phyloP scores from a whole-genome alignment of 2,113 vertebrate species.

The Acanthisitta chloris region DNA sequence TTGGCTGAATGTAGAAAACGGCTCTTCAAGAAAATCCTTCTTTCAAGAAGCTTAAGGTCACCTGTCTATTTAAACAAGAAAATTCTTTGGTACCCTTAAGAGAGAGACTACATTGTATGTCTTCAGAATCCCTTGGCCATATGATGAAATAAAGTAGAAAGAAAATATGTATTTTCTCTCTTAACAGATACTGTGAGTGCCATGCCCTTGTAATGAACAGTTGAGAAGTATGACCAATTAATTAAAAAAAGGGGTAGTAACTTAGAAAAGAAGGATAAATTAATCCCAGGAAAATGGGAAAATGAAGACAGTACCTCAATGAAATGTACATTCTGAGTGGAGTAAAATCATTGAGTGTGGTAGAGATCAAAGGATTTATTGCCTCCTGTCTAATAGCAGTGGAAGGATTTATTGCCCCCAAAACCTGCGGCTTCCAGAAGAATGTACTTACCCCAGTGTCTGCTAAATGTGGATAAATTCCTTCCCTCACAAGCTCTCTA shows the following conservation, averaged over 20 bases:
- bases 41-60: neutral
- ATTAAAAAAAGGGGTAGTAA: neutral
- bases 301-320: conserved; percentile 23
- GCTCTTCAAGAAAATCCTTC: neutral
- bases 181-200: neutral
- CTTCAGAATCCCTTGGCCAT: neutral
- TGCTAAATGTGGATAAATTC: conserved; percentile 48
- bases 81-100: neutral
- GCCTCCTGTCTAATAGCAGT: conserved; percentile 36
- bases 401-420: conserved; percentile 55
- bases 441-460: conserved; percentile 58
- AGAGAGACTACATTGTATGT: neutral
- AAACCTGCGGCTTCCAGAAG: conserved; percentile 56
- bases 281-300: neutral
- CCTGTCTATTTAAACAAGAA: neutral
- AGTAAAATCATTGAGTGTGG: conserved; percentile 45
- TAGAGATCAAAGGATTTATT: conserved; percentile 63
- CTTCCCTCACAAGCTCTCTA: conserved; percentile 35
- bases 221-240: conserved; percentile 7
- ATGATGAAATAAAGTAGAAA: neutral
- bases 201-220: neutral
- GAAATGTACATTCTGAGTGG: conserved; percentile 18
- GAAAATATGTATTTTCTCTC: neutral
- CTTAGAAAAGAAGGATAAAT: neutral
- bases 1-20: neutral